Conservation (phyloP, 2,113 vertebrate species). For the Ancistrus triradiatus region DNA sequence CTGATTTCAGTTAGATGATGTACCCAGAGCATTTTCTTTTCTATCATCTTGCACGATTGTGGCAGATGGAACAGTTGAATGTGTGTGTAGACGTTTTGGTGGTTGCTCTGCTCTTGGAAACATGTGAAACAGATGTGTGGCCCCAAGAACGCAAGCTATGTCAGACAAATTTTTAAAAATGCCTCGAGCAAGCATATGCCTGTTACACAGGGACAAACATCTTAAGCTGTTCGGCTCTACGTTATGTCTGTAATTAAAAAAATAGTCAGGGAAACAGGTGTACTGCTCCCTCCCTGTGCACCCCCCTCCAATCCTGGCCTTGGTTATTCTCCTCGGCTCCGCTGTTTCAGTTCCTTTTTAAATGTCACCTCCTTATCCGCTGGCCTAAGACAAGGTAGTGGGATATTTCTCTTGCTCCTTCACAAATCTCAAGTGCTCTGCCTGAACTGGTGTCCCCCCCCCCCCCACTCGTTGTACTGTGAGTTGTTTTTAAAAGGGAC, state of each 20-base stretch:
- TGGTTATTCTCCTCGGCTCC: background rate
- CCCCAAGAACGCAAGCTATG: conserved; percentile 25
- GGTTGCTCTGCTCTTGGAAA: conserved; percentile 6
- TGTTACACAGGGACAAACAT: conserved; percentile 24
- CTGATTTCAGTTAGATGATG: background rate
- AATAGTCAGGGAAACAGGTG: conserved; percentile 33
- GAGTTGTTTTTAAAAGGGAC: conserved; percentile 48
- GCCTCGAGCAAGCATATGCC: conserved; percentile 27
- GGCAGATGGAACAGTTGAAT: conserved; percentile 13
- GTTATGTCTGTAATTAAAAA: conserved; percentile 26
- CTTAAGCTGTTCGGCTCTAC: conserved; percentile 16
- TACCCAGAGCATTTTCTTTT: background rate
- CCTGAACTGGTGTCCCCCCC: conserved; percentile 43
- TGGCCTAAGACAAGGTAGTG: conserved; percentile 11
- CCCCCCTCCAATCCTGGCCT: conserved; percentile 3
- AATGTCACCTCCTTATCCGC: conserved; percentile 23
- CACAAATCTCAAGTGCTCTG: conserved; percentile 43
- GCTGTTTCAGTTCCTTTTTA: conserved; percentile 8
- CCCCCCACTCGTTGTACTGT: conserved; percentile 35
- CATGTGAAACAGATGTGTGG: conserved; percentile 36
- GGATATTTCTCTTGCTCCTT: conserved; percentile 37
- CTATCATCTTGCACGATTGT: background rate
- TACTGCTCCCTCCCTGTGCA: conserved; percentile 9
- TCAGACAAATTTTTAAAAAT: conserved; percentile 31
- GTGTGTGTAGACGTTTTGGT: background rate